These are phyloP conservation scores for Tauraco erythrolophus DNA, from an alignment of 2,113 vertebrate genomes.

Conservation along the genomic window DNA sequence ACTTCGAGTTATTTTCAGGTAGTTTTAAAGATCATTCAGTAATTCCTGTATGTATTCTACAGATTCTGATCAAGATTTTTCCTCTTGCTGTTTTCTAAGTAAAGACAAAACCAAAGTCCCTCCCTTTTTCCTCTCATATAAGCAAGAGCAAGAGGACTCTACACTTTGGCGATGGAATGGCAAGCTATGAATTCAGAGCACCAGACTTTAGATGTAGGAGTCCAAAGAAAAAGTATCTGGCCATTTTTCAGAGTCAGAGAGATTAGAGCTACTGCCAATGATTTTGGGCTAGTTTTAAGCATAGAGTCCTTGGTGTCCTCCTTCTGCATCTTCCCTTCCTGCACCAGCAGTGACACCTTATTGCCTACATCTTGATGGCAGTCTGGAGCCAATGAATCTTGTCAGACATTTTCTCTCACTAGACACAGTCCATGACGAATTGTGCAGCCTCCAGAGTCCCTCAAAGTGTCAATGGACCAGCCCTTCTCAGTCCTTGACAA, in stretches of 20 bases:
- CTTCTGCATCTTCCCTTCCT: not conserved
- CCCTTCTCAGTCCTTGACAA: not conserved
- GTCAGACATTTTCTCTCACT: not conserved
- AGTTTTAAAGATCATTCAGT: not conserved
- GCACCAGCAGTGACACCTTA: not conserved
- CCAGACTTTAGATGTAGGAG: not conserved
- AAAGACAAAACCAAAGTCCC: not conserved
- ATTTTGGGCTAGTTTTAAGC: not conserved
- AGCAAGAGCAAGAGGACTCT: not conserved
- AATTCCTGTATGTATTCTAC: not conserved
- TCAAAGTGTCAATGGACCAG: not conserved
- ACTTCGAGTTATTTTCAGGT: conserved; percentile 34
- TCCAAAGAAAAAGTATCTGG: not conserved
- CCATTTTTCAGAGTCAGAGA: not conserved
- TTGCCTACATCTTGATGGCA: not conserved
- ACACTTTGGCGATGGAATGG: not conserved
- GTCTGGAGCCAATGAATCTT: not conserved
- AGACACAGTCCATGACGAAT: not conserved
- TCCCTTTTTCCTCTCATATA: not conserved
- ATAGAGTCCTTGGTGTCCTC: not conserved
- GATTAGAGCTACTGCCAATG: not conserved
- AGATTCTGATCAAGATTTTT: not conserved
- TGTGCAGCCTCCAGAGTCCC: not conserved
- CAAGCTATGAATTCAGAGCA: not conserved
- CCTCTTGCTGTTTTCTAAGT: not conserved